Conservation (phyloP, 2,888 invertebrate species). For the Hypena proboscidalis region DNA sequence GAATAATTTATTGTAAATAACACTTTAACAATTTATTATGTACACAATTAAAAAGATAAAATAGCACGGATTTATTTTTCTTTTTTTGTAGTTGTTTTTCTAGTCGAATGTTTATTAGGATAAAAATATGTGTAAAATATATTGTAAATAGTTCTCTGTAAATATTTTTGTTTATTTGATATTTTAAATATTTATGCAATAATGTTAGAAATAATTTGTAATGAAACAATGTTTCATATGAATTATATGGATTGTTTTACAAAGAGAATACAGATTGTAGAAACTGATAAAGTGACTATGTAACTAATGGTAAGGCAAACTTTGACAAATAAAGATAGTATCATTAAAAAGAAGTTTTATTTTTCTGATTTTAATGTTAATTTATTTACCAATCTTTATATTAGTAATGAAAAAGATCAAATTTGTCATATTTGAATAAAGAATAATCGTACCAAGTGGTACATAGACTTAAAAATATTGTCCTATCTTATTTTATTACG, state of each 20-base stretch:
- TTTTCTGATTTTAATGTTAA: too few species aligned
- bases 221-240: constrained; percentile 28
- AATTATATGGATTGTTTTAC: constrained; percentile 38
- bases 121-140: constrained; percentile 26
- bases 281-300: constrained; percentile 46
- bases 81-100: constrained; percentile 52
- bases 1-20: constrained; percentile 30
- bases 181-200: constrained; percentile 29
- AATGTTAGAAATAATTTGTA: constrained; percentile 23
- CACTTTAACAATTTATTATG: constrained; percentile 26
- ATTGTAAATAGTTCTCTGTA: constrained; percentile 48
- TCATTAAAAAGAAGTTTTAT: constrained; percentile 50
- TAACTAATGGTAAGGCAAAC: constrained; percentile 61
- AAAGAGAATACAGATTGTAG: constrained; percentile 40
- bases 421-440: too few species aligned
- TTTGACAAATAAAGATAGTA: constrained; percentile 84
- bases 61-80: constrained; percentile 52
- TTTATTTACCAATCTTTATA: background rate
- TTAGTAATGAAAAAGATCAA: too few species aligned
- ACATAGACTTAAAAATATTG: too few species aligned
- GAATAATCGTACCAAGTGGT: too few species aligned
- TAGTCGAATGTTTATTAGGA: constrained; percentile 48
- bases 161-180: constrained; percentile 32
- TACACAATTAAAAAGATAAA: constrained; percentile 40
- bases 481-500: too few species aligned